phyloP scores from a whole-genome alignment of 64 coral and sea anemone genomes.

The Stylophora pistillata region DNA sequence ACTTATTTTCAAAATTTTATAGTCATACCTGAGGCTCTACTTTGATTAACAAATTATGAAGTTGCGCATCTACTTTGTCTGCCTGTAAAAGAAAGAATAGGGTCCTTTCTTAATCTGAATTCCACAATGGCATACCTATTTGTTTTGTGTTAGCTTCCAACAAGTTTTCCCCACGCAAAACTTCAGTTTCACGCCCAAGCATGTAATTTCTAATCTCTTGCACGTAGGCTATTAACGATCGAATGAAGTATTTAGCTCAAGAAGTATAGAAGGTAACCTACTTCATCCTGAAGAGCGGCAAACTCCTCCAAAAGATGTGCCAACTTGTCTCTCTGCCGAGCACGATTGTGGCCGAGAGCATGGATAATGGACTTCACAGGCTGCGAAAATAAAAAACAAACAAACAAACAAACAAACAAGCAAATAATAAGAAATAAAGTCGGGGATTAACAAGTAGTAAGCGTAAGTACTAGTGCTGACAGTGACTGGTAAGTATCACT shows the following conservation, averaged over 20 bases:
- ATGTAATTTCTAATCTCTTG: too few species aligned
- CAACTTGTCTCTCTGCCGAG: slow-evolving; percentile 91
- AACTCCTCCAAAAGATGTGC: slow-evolving; percentile 92
- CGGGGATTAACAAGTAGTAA: too few species aligned
- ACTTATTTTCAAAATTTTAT: neutral
- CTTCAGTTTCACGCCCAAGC: neutral
- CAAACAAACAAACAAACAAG: neutral
- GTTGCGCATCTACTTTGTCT: slow-evolving; percentile 92
- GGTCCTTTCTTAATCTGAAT: neutral
- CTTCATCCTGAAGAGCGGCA: slow-evolving; percentile 92
- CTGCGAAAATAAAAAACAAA: slow-evolving; percentile 38
- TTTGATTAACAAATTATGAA: slow-evolving; percentile 81
- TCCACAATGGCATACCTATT: too few species aligned
- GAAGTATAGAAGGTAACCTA: neutral
- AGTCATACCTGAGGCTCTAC: slow-evolving; percentile 90
- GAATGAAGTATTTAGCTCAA: neutral
- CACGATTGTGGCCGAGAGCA: slow-evolving; percentile 93
- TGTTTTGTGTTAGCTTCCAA: neutral
- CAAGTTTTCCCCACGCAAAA: neutral
- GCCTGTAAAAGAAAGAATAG: slow-evolving; percentile 37
- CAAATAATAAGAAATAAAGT: too few species aligned
- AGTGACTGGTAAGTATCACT: too few species aligned
- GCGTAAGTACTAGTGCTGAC: too few species aligned
- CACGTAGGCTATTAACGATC: neutral
- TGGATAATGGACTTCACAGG: slow-evolving; percentile 85